Percentiles rank a stretch among this genome's conserved stretches.
Conservation (phyloP, 2,888 invertebrate genomes). For the Prosopocoilus inquinatus region DNA sequence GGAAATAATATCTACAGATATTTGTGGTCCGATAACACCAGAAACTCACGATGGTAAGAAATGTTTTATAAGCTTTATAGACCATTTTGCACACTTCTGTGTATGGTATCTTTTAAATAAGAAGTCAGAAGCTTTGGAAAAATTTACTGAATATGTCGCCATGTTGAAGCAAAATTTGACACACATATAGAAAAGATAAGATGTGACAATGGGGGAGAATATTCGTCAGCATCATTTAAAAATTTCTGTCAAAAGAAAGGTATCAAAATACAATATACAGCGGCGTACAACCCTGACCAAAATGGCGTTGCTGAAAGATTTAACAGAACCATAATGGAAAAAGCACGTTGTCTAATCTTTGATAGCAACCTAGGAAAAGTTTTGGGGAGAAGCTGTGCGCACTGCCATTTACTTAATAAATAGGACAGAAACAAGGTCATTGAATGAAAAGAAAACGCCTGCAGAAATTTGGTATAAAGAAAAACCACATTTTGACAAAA, state of each 20-base stretch:
- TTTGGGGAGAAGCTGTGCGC: no score
- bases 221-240: slow-evolving; percentile 12
- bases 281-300: slow-evolving; percentile 16
- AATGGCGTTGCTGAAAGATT: slow-evolving; percentile 19
- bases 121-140: slow-evolving; percentile 11
- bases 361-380: no score
- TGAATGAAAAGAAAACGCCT: no score
- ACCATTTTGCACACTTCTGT: slow-evolving; percentile 19
- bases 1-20: slow-evolving; percentile 18
- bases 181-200: slow-evolving; percentile 9
- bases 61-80: slow-evolving; percentile 20
- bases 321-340: slow-evolving; percentile 14
- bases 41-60: slow-evolving; percentile 7
- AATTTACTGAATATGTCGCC: slow-evolving; percentile 16
- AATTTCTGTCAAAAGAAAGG: slow-evolving; percentile 19
- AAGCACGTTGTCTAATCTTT: background rate
- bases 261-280: slow-evolving; percentile 21
- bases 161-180: slow-evolving; percentile 11
- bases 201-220: slow-evolving; percentile 21
- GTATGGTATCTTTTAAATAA: slow-evolving; percentile 10
- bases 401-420: no score
- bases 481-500: no score
- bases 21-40: slow-evolving; percentile 18
- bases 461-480: no score
- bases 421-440: no score